Conservation (phyloP, 2,888 invertebrate genomes). For the Onthophagus sagittarius region DNA sequence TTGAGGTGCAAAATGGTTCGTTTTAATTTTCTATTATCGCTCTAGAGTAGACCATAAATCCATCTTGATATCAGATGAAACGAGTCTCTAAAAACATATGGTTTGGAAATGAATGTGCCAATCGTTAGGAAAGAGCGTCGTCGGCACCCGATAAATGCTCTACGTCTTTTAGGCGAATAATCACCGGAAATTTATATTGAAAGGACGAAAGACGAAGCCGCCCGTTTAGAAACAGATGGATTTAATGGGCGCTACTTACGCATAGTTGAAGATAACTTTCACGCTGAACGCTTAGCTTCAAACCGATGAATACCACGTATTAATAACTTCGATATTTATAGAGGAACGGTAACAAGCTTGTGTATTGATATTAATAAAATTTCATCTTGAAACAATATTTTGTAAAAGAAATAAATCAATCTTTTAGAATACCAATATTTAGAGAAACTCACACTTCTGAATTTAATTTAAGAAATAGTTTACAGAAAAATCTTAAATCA, state of each 20-base stretch:
- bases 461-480: too few relatives aligned
- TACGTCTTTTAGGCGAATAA: slow-evolving; percentile 5
- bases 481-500: background rate
- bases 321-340: background rate
- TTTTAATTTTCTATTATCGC: slow-evolving; percentile 5
- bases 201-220: background rate
- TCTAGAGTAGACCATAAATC: background rate
- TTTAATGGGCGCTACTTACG: slow-evolving; percentile 20
- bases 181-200: slow-evolving; percentile 3
- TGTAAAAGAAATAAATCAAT: too few relatives aligned
- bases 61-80: slow-evolving; percentile 1
- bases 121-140: slow-evolving; percentile 2
- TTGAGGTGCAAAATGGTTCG: background rate
- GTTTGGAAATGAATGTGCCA: slow-evolving; percentile 10
- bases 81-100: slow-evolving; percentile 1
- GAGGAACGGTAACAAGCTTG: background rate
- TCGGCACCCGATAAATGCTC: slow-evolving; percentile 1
- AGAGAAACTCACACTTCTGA: too few relatives aligned
- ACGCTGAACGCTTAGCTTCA: background rate
- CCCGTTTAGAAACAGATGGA: slow-evolving; percentile 16
- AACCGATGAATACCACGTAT: background rate
- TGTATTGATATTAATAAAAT: background rate
- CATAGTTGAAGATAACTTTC: slow-evolving; percentile 2
- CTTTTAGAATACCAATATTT: too few relatives aligned
- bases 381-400: background rate